Evolutionary conservation across 2,113 vertebrate species (phyloP).

Genomic region (Erpornis zantholeuca): DNA sequence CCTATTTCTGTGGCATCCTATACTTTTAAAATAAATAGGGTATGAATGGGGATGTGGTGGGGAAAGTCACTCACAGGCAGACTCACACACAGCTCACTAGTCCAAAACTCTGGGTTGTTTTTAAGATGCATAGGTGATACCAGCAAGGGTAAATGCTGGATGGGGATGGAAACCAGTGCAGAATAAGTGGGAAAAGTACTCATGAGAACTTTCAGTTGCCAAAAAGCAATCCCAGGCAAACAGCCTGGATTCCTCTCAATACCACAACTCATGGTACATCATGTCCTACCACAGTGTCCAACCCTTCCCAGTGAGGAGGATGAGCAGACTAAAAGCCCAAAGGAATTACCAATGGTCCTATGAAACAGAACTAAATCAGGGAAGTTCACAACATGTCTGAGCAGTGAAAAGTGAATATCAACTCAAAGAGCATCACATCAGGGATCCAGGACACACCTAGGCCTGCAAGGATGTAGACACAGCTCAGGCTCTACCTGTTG

Average conservation of each 20-base stretch:
- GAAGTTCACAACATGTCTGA: neutral
- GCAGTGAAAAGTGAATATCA: neutral
- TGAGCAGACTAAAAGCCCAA: neutral
- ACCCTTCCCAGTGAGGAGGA: neutral
- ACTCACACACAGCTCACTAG: neutral
- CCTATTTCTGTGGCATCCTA: neutral
- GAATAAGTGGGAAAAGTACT: neutral
- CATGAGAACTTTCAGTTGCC: neutral
- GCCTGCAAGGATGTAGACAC: neutral
- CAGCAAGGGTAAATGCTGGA: neutral
- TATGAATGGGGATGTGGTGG: neutral
- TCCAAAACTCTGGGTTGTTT: neutral
- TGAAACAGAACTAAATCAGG: neutral
- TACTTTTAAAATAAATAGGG: neutral
- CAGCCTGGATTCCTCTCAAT: neutral
- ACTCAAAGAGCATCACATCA: neutral
- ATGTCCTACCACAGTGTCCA: neutral
- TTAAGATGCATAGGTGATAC: neutral
- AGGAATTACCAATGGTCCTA: neutral
- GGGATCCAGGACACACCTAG: neutral
- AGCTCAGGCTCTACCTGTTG: neutral
- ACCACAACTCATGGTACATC: fast-evolving
- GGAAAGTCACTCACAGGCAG: neutral
- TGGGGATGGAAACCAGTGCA: neutral
- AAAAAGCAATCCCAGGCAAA: neutral